Conservation (phyloP, 2,888 invertebrate species). For the Dynastes maya region DNA sequence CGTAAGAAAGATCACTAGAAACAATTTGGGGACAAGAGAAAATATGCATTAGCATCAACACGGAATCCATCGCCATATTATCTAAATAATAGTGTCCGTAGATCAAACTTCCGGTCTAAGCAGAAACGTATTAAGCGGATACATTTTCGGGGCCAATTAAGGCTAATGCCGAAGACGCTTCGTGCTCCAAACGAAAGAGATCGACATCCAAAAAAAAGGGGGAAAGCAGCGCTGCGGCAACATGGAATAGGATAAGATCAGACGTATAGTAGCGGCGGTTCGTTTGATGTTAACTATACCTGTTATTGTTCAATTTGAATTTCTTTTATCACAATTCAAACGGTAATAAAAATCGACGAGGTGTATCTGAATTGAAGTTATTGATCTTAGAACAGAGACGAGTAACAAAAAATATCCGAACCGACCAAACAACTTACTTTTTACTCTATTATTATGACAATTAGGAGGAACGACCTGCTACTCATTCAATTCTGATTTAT, state of each 20-base stretch:
- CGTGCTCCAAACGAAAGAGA: constrained; percentile 1
- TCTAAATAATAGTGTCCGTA: constrained; percentile 41
- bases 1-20: background rate
- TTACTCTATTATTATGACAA: constrained; percentile 23
- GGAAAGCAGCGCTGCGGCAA: background rate
- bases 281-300: constrained; percentile 46
- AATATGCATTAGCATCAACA: background rate
- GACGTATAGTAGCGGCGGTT: constrained; percentile 29
- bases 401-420: constrained; percentile 25
- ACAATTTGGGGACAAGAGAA: constrained; percentile 19
- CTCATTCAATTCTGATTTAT: constrained; percentile 5
- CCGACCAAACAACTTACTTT: constrained; percentile 39
- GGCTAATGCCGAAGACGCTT: constrained; percentile 33
- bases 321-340: constrained; percentile 46
- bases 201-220: constrained; percentile 3
- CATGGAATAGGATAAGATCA: constrained; percentile 19
- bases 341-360: constrained; percentile 44
- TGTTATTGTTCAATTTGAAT: constrained; percentile 48
- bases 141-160: constrained; percentile 37
- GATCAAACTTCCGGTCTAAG: constrained; percentile 40
- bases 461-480: constrained; percentile 12
- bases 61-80: constrained; percentile 36
- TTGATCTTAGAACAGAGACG: constrained; percentile 36
- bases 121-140: constrained; percentile 42
- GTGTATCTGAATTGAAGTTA: constrained; percentile 35